Conservation (phyloP, 53 echinoderm and acorn worm genomes). For the Temnopleurus reevesii region DNA sequence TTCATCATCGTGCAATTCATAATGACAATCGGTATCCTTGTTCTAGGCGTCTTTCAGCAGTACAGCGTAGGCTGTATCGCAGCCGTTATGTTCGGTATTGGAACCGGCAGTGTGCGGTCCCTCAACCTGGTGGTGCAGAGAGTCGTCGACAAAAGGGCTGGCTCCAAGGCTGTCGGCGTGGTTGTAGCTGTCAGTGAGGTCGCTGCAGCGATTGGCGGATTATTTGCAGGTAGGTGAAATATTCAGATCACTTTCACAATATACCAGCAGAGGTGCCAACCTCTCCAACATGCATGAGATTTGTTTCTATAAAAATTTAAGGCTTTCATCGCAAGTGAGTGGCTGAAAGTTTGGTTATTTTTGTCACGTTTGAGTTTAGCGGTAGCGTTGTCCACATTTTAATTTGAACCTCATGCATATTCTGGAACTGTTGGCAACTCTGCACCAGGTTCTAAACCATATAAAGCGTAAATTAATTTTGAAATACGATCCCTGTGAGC, state of each 20-base stretch:
- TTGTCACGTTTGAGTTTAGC: too few species aligned
- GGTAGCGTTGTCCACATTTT: too few species aligned
- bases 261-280: too few species aligned
- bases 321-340: too few species aligned
- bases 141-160: slow-evolving; percentile 41
- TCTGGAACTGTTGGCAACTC: too few species aligned
- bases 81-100: slow-evolving; percentile 51
- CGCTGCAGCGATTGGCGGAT: slow-evolving; percentile 39
- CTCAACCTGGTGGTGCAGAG: slow-evolving; percentile 44
- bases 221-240: slow-evolving; percentile 35
- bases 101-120: slow-evolving; percentile 49
- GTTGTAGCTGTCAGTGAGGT: slow-evolving; percentile 45
- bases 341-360: too few species aligned
- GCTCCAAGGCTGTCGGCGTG: slow-evolving; percentile 25
- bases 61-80: slow-evolving; percentile 32
- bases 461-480: too few species aligned
- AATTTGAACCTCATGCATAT: too few species aligned
- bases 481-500: too few species aligned
- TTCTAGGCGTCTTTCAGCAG: slow-evolving; percentile 43
- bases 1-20: slow-evolving; percentile 55
- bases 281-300: too few species aligned
- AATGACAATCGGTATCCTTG: slow-evolving; percentile 51
- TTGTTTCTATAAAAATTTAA: too few species aligned
- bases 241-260: background rate
- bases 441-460: too few species aligned